Base-by-base conservation (phyloP, 1,140 invertebrate genomes). In the Drosophila hydei region DNA sequence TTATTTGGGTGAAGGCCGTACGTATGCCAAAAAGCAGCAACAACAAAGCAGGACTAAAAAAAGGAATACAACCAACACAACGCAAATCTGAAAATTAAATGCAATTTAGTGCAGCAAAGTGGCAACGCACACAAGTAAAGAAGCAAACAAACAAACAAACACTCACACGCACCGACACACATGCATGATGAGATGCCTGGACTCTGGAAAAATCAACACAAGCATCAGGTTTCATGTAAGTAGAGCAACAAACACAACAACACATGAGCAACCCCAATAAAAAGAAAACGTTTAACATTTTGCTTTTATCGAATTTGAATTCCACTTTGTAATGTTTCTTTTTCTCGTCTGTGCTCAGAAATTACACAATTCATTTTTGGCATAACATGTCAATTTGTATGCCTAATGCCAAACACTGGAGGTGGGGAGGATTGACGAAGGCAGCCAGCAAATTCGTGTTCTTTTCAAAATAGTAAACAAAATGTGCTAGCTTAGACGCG, bases 91-190 rank as follows among this genome's bases (percentile, higher is more conserved):
- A 72, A 79, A 85, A 87, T 85, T 85, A 85, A 85, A 85, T 85
- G 81, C 81, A 85, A 85, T 85, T 85, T 85, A 85, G 83, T 85
- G 77, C 81, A 78, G 78, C 81, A 87, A 88, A 88, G 77, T 87
- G 83, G 78, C 81, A 81, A 61, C 79, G 61, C 48, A 55, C 77
- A 85, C 42, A 65, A 52, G 72, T 19, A 64, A 19, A 40, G 36
- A 58, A 8, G 42, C 61, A 48, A 23, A 50, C 77, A 54, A 23
- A 72, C 54, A 59, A 47, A 74, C 50, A 71, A 42, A 64, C 79
- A 65, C 48, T 55, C 77, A 85, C 38, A 59, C 61, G 40, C 14
- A 42, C 72, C 50, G 19, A 68, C 48, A 54, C 58, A 77, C 55
- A 63, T 40, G 50, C 61, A 63, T n/a, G 14, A 23, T 4, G 14